Evolutionary conservation across 2,797 vertebrate species (phyloP).

Genomic region (Austrolebias charrua): DNA sequence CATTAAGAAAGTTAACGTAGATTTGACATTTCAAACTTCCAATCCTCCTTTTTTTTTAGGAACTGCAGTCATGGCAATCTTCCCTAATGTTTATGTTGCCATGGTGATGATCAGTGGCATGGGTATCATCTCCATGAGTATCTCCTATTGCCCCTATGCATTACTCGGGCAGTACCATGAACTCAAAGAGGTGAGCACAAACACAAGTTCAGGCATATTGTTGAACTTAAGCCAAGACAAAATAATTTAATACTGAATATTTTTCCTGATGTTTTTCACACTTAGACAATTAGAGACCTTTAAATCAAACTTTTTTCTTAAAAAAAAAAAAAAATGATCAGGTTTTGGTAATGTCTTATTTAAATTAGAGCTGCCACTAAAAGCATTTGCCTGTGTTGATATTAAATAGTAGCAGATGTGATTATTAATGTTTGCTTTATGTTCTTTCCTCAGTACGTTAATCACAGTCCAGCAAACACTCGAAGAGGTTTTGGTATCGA

Average conservation of each 20-base stretch:
- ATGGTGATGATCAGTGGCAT: slow-evolving; percentile 96
- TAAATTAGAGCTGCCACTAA: too few species aligned
- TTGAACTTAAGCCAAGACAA: not conserved
- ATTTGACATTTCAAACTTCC: not conserved
- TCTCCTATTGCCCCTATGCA: slow-evolving; percentile 96
- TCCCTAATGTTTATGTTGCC: slow-evolving; percentile 92
- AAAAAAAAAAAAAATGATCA: too few species aligned
- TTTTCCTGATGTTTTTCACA: too few species aligned
- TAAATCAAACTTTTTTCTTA: too few species aligned
- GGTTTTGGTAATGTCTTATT: too few species aligned
- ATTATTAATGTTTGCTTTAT: not conserved
- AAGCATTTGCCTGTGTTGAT: not conserved
- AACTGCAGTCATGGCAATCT: slow-evolving; percentile 92
- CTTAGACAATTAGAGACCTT: too few species aligned
- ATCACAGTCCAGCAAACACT: slow-evolving; percentile 92
- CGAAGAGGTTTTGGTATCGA: slow-evolving; percentile 95
- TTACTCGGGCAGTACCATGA: slow-evolving; percentile 97
- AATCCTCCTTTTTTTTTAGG: slow-evolving; percentile 70
- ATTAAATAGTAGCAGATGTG: not conserved
- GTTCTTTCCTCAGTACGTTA: slow-evolving; percentile 84
- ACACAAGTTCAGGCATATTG: not conserved
- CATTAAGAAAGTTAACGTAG: too few species aligned
- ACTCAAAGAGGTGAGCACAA: slow-evolving; percentile 85
- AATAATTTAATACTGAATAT: too few species aligned
- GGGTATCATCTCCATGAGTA: slow-evolving; percentile 96